phyloP scores from a whole-genome alignment of 2,113 vertebrate species.

The Phaethornis superciliosus region DNA sequence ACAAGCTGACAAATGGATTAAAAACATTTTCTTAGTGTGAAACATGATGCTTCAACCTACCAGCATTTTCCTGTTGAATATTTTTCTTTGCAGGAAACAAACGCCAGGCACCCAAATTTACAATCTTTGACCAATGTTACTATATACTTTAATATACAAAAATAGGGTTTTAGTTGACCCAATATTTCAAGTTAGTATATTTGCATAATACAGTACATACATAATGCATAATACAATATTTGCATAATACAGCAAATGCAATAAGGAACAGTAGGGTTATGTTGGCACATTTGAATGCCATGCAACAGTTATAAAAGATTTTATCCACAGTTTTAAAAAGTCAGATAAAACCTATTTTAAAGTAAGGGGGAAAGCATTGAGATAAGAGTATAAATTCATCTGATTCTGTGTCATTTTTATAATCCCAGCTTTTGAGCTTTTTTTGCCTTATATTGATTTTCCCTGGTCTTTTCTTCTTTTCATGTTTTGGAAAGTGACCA shows the following conservation, averaged over 20 bases:
- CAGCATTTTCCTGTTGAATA: background rate
- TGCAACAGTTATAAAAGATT: background rate
- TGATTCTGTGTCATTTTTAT: slow-evolving; percentile 25
- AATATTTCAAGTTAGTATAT: background rate
- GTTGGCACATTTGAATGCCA: background rate
- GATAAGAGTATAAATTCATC: background rate
- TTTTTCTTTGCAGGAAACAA: background rate
- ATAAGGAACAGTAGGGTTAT: background rate
- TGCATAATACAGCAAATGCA: background rate
- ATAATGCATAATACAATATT: too few species aligned
- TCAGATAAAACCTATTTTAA: background rate
- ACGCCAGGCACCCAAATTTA: background rate
- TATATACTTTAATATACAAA: background rate
- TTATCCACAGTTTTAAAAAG: background rate
- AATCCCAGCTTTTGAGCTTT: slow-evolving; percentile 36
- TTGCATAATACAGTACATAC: too few species aligned
- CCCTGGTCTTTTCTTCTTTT: background rate
- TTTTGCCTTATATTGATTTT: slow-evolving; percentile 40
- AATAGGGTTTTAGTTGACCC: background rate
- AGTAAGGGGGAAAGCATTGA: background rate
- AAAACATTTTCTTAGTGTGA: background rate
- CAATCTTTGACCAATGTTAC: background rate
- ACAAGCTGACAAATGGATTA: background rate
- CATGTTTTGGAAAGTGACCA: slow-evolving; percentile 29
- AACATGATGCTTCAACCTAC: background rate